Base-by-base conservation (phyloP, 2,113 vertebrate species). In the Spea multiplicata region DNA sequence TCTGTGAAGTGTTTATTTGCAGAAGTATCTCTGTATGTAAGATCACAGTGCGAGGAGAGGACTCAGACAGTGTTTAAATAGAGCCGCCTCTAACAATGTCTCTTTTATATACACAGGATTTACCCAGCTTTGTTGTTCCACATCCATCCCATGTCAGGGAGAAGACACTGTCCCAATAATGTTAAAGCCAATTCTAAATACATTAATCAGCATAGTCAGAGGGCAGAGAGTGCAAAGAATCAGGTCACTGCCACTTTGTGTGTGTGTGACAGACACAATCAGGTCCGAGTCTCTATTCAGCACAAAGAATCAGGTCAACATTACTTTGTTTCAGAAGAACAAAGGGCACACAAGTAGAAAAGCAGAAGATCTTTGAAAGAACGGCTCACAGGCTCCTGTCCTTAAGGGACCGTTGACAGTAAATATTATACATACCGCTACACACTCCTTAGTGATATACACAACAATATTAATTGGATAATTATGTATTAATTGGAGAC, bases 1-100 rank as follows among this genome's bases (percentile, higher is more conserved):
- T 73, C 64, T 74, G 71, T 68, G 46, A 30, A 57, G 8, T 73
- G 71, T 80, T 80, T 80, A 80, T 80, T 80, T 80, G 71, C 55
- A 74, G 78, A 80, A 80, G 66, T 74, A 67, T 61, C 71, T 73
- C 49, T 79, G 71, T 67, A 73, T 79, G 70, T 67, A 53, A 47
- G 77, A 73, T 66, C 77, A 46, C 61, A 66, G 46, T 74, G 62
- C 44, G 12, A 62, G 47, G 73, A 75, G 62, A 49, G 61, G 64
- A 30, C 45, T 73, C 70, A 49, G 70, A 79, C 70, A 57, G 17
- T 79, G 77, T 79, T 78, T 78, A 57, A 66, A 67, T 62, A 79
- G 61, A 14, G 71, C 46, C 16, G 62, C 17, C 44, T 12, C 59
- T 73, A 79, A 73, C 70, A 79, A 79, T 73, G 70, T 66, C 47